Percentiles rank a stretch among this genome's conserved stretches.
phyloP scores from a whole-genome alignment of 2,797 vertebrate species.

The Bovichtus variegatus region DNA sequence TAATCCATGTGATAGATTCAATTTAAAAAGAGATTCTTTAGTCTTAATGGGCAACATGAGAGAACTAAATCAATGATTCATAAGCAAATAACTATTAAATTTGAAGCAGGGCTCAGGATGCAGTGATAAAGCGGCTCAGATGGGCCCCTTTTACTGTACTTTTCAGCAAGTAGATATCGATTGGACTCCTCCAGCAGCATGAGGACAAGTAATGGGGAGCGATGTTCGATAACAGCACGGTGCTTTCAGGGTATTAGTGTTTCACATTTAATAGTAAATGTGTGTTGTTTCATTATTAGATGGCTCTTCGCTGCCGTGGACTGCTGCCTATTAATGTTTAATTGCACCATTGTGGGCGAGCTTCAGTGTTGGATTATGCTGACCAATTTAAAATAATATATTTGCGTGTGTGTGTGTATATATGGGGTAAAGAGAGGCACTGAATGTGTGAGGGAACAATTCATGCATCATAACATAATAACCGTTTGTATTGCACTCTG shows the following conservation, averaged over 20 bases:
- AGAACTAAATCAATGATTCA: conserved; percentile 71
- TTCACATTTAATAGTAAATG: conserved; percentile 58
- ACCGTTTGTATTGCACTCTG: conserved; percentile 29
- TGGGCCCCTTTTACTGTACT: conserved; percentile 54
- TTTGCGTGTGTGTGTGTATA: background rate
- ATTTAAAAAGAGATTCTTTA: conserved; percentile 62
- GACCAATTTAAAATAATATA: conserved; percentile 50
- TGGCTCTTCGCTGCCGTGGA: conserved; percentile 31
- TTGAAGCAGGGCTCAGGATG: conserved; percentile 37
- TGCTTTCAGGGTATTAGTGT: conserved; percentile 58
- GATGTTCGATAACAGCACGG: conserved; percentile 50
- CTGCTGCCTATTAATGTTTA: conserved; percentile 60
- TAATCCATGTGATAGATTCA: conserved; percentile 56
- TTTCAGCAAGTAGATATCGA: conserved; percentile 66
- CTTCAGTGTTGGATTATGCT: conserved; percentile 37
- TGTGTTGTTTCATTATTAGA: conserved; percentile 57
- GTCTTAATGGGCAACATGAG: conserved; percentile 55
- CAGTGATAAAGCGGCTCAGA: conserved; percentile 54
- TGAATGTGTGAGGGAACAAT: conserved; percentile 36
- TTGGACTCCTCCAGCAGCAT: conserved; percentile 26
- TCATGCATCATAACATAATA: conserved; percentile 42
- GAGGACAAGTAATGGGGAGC: conserved; percentile 53
- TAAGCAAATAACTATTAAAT: conserved; percentile 71
- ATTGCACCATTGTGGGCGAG: conserved; percentile 39
- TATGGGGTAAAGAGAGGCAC: background rate